A percentile compares a stretch with the other conserved stretches of the same genome.
phyloP scores from a whole-genome alignment of 2,113 vertebrate species.

The Ictalurus punctatus region DNA sequence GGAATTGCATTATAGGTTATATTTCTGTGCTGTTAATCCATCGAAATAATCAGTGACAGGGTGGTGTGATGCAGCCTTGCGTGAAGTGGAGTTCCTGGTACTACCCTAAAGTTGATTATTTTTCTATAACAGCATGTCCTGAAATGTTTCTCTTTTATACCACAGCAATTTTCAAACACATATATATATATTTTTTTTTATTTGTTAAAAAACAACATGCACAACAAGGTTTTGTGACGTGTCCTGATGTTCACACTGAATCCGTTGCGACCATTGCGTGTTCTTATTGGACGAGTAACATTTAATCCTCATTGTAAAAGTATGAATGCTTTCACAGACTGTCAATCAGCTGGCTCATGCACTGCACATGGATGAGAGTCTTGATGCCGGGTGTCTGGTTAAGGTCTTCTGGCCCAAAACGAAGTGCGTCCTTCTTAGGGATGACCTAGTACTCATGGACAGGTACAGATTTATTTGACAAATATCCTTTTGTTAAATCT shows the following conservation, averaged over 20 bases:
- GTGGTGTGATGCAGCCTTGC: not conserved
- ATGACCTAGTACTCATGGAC: slow-evolving; percentile 96
- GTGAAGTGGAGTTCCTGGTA: not conserved
- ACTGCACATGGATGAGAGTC: slow-evolving; percentile 93
- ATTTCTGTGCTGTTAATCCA: not conserved
- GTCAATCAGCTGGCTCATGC: slow-evolving; percentile 97
- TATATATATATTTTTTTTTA: too few relatives aligned
- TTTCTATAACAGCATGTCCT: not conserved
- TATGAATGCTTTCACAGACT: slow-evolving; percentile 71
- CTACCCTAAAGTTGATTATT: not conserved
- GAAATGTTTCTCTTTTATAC: not conserved
- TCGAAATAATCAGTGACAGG: not conserved
- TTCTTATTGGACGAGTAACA: not conserved
- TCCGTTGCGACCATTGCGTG: not conserved
- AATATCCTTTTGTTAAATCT: not conserved
- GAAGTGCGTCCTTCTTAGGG: slow-evolving; percentile 94
- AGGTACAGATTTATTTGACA: slow-evolving; percentile 73
- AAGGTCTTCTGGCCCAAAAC: slow-evolving; percentile 98
- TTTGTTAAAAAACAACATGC: not conserved
- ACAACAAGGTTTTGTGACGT: not conserved
- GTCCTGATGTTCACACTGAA: not conserved
- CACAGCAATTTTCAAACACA: not conserved
- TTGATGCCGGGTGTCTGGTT: slow-evolving; percentile 92
- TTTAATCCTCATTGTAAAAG: not conserved
- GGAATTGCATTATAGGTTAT: not conserved